Evolutionary conservation across 2,113 vertebrate species (phyloP).

Genomic region (Paralichthys olivaceus): DNA sequence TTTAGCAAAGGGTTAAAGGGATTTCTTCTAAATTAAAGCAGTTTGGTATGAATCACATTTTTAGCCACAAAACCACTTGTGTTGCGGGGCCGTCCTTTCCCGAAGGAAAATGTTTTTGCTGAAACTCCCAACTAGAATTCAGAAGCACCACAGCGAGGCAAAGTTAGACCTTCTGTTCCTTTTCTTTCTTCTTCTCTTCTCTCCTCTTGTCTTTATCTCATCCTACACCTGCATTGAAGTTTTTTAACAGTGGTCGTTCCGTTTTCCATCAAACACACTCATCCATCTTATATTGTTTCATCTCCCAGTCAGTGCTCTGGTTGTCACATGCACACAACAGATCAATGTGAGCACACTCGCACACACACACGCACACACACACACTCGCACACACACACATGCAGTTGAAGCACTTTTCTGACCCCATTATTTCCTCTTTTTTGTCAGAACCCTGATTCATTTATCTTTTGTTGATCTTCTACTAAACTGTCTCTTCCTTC

Average conservation of each 20-base stretch:
- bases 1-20: neutral
- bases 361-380: conserved; percentile 21
- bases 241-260: conserved; percentile 26
- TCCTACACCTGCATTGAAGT: conserved; percentile 39
- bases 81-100: no score
- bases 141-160: conserved; percentile 44
- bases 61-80: neutral
- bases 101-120: conserved; percentile 11
- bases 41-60: neutral
- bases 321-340: conserved; percentile 62
- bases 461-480: conserved; percentile 12
- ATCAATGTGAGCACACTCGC: conserved; percentile 12
- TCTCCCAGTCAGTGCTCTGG: conserved; percentile 65
- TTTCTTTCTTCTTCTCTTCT: conserved; percentile 16
- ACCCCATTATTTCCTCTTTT: conserved; percentile 8
- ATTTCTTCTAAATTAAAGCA: neutral
- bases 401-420: neutral
- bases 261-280: conserved; percentile 50
- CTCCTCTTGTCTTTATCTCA: conserved; percentile 19
- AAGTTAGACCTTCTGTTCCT: conserved; percentile 51
- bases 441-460: conserved; percentile 12
- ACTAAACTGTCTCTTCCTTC: conserved; percentile 58
- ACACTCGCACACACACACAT: conserved; percentile 20
- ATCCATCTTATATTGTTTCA: conserved; percentile 57
- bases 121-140: conserved; percentile 29